phyloP scores from a whole-genome alignment of 2,113 vertebrate genomes.

The Crypturellus undulatus region DNA sequence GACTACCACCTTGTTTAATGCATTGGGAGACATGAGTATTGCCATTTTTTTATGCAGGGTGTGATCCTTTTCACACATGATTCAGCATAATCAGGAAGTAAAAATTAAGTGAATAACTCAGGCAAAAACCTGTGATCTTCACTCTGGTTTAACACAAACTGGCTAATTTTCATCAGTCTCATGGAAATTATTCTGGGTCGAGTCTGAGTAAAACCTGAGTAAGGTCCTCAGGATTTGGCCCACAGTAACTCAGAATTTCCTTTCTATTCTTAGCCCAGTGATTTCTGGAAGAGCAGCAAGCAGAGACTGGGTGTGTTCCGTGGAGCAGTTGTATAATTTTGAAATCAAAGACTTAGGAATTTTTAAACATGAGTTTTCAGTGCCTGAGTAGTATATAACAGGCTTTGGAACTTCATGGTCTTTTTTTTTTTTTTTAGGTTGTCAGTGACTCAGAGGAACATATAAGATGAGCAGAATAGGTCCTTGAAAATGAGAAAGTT shows the following conservation, averaged over 20 bases:
- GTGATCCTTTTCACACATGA: not conserved
- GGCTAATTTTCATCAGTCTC: not conserved
- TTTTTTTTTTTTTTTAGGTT: not conserved
- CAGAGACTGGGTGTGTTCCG: not conserved
- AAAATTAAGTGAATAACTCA: not conserved
- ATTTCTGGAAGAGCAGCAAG: not conserved
- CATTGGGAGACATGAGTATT: not conserved
- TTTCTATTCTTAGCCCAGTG: not conserved
- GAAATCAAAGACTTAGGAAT: not conserved
- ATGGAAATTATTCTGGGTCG: not conserved
- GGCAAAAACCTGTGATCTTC: not conserved
- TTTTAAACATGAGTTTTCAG: not conserved
- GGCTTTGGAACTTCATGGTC: not conserved
- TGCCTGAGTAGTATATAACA: not conserved
- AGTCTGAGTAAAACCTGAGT: slow-evolving; percentile 1
- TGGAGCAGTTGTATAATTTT: not conserved
- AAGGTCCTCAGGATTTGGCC: not conserved
- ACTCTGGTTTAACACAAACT: not conserved
- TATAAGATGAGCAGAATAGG: not conserved
- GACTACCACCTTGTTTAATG: not conserved
- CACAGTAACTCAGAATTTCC: slow-evolving; percentile 15
- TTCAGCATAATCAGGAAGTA: not conserved
- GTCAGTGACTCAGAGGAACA: not conserved
- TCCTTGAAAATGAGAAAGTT: not conserved
- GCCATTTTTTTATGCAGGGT: not conserved